Base-by-base conservation (phyloP, 2,888 invertebrate species). In the Drosophila multiciliata region DNA sequence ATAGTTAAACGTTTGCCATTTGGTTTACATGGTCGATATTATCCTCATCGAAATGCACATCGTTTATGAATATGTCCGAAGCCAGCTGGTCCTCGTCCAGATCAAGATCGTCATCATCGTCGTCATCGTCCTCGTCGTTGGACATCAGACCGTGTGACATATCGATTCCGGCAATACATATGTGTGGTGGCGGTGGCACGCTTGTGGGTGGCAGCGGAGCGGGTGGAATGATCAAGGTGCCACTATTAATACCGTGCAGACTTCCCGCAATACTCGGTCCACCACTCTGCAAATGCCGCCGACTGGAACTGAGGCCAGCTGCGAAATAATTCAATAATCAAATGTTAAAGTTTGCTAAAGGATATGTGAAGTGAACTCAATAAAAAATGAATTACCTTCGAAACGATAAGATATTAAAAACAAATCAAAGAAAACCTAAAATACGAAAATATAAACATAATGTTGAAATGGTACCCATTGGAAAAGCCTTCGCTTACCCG, bases 251-350 rank as follows among this genome's bases (percentile, higher is more conserved):
- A 72, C 93, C 93, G 68, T 93, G 93, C 60, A 93, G 80, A 72
- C 93, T 93, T 63, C 93, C 93, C n/a, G 93, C 93, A 68, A 93
- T 91, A 78, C 93, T 93, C 58, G 92, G 90, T 49, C 93, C 93
- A 42, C 92, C 91, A 55, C 92, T 91, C 83, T 93, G 93, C 72
- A 93, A 81, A 91, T 93, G 93, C 66, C 93, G 91, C 66, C 93
- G 92, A 89, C 93, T 93, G 66, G 93, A 93, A 87, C 92, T 93
- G 67, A 93, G 90, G 78, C 93, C 93, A 91, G 76, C 76, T 87
- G 79, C 17, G 20, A n/a, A 50, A 38, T n/a, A 5, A 36, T 23
- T 9, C 15, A 17, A 23, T n/a, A 17, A 1, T 6, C 17, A 35
- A 33, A 35, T 9, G 15, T 42, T 38, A 15, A 1, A n/a, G 4